phyloP scores from a whole-genome alignment of 2,797 vertebrate genomes.

The Ammospiza maritima region DNA sequence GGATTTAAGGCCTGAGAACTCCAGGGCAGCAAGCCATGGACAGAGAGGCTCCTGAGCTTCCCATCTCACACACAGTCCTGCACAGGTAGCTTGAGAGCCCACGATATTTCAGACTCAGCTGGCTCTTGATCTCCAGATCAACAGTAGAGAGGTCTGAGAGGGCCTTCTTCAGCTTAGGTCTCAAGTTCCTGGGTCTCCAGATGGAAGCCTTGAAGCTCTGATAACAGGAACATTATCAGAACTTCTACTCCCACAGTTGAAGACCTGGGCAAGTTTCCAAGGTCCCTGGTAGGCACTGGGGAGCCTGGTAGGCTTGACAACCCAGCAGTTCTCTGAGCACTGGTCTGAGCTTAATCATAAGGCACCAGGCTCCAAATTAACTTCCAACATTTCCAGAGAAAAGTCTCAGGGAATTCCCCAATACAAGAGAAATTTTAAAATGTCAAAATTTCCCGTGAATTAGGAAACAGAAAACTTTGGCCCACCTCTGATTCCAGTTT shows the following conservation, averaged over 20 bases:
- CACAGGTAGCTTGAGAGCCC: not conserved
- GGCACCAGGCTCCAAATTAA: not conserved
- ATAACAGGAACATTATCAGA: conserved; percentile 54
- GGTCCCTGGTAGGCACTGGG: conserved; percentile 5
- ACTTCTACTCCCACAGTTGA: not conserved
- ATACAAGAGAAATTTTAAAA: not conserved
- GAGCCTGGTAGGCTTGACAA: not conserved
- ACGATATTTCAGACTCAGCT: not conserved
- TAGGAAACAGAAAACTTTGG: not conserved
- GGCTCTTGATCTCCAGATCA: not conserved
- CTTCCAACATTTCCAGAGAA: not conserved
- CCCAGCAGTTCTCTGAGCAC: not conserved
- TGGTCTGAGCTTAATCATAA: not conserved
- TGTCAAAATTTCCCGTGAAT: not conserved
- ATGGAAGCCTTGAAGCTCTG: conserved; percentile 55
- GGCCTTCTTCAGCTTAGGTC: not conserved
- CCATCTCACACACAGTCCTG: not conserved
- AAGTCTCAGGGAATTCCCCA: not conserved
- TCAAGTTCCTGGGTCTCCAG: conserved; percentile 9
- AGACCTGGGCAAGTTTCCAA: conserved; percentile 57
- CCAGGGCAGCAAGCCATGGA: not conserved
- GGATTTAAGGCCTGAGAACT: not conserved
- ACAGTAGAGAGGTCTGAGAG: not conserved
- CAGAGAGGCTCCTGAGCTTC: not conserved
- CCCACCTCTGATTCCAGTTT: not conserved